Conservation (phyloP, 2,113 vertebrate genomes). For the Dasyurus viverrinus region DNA sequence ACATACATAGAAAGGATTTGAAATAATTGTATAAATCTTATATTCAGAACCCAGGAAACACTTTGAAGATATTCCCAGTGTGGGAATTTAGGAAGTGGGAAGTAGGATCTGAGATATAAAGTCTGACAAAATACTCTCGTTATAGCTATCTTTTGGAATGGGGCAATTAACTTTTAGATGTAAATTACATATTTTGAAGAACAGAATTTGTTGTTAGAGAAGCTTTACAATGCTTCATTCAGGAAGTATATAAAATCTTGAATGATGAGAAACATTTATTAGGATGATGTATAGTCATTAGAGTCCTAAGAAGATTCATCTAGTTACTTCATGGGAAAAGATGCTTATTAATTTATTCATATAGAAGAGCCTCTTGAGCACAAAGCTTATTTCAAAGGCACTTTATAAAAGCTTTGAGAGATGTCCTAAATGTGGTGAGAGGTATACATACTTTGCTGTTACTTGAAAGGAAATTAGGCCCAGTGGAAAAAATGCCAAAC, state of each 20-base stretch:
- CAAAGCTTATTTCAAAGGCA: background rate
- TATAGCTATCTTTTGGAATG: background rate
- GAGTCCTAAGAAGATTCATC: background rate
- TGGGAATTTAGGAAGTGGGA: background rate
- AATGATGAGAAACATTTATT: background rate
- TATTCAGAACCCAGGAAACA: background rate
- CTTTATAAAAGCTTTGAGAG: background rate
- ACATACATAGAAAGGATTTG: background rate
- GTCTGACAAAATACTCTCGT: background rate
- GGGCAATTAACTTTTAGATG: background rate
- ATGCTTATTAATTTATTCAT: background rate
- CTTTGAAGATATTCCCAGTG: background rate
- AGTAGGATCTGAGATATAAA: background rate
- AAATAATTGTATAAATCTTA: background rate
- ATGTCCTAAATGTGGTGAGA: background rate
- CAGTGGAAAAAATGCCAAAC: background rate
- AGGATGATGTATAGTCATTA: background rate
- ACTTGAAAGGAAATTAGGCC: background rate
- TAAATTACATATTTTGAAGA: background rate
- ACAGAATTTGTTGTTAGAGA: background rate
- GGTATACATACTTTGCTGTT: background rate
- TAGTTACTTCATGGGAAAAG: background rate
- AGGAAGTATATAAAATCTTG: background rate
- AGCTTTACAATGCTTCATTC: background rate
- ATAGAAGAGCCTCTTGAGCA: background rate